These are phyloP conservation scores for Lacerta viridis DNA, from an alignment of 2,797 vertebrate genomes.

Conservation along the genomic window DNA sequence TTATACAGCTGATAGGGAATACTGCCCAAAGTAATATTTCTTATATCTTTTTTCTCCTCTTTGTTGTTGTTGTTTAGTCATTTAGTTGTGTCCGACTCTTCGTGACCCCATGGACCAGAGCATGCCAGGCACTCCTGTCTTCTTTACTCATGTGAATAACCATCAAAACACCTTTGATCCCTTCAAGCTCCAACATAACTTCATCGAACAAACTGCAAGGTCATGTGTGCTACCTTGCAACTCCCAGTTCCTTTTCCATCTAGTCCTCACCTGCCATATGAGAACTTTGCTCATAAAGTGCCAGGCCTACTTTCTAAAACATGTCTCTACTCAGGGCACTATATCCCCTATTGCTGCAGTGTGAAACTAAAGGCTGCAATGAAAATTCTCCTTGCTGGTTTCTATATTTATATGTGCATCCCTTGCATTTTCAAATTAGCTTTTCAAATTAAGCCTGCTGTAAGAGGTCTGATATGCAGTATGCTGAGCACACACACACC, in stretches of 20 bases:
- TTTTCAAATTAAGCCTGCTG: constrained; percentile 76
- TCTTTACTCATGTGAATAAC: background rate
- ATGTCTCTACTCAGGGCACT: background rate
- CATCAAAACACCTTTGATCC: background rate
- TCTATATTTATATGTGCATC: constrained; percentile 64
- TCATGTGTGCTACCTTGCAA: background rate
- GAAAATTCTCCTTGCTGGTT: constrained; percentile 39
- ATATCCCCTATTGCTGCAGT: background rate
- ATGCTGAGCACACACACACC: constrained; percentile 8
- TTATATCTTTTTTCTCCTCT: background rate
- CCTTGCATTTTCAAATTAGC: constrained; percentile 75
- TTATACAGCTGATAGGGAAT: background rate
- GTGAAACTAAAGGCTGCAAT: background rate
- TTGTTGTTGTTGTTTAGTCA: no score
- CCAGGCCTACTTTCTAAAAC: background rate
- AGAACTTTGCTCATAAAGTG: background rate
- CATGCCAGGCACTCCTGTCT: no score
- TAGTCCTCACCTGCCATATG: background rate
- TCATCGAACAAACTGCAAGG: background rate
- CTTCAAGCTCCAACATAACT: constrained; percentile 10
- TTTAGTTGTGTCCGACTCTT: no score
- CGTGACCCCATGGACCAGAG: no score
- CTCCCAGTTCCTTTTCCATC: background rate
- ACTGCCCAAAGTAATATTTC: no score
- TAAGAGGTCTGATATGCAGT: constrained; percentile 64